Evolutionary conservation across 2,113 vertebrate genomes (phyloP).

Genomic region (Ceyx cyanopectus): DNA sequence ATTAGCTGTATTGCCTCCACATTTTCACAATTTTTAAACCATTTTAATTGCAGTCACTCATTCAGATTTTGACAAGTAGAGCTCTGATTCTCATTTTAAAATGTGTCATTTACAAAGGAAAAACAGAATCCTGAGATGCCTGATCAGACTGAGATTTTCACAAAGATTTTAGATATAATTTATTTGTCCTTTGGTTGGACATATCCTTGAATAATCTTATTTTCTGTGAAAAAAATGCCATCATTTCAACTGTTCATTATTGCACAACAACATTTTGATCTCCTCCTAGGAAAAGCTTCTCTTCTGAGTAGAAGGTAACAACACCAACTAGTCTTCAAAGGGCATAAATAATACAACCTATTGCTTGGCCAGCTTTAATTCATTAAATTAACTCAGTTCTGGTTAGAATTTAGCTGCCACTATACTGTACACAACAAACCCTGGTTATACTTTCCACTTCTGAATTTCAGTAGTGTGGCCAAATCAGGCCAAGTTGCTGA

Average conservation of each 20-base stretch:
- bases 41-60: conserved; percentile 42
- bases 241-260: background rate
- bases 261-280: background rate
- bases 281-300: background rate
- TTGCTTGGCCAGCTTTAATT: background rate
- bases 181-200: conserved; percentile 22
- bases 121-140: background rate
- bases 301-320: background rate
- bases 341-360: background rate
- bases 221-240: conserved; percentile 19
- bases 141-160: background rate
- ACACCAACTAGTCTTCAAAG: background rate
- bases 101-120: conserved; percentile 14
- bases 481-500: background rate
- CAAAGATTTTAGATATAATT: conserved; percentile 17
- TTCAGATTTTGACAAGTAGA: conserved; percentile 45
- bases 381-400: background rate
- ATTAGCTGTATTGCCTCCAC: conserved; percentile 65
- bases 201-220: background rate
- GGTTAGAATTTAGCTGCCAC: background rate
- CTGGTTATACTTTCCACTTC: background rate
- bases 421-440: background rate
- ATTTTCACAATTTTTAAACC: conserved; percentile 42
- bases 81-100: conserved; percentile 44
- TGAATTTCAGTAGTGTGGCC: background rate